Percentiles rank a stretch among this genome's conserved stretches.
phyloP scores from a whole-genome alignment of 2,797 vertebrate genomes.

The Bryconaethiops microstoma region DNA sequence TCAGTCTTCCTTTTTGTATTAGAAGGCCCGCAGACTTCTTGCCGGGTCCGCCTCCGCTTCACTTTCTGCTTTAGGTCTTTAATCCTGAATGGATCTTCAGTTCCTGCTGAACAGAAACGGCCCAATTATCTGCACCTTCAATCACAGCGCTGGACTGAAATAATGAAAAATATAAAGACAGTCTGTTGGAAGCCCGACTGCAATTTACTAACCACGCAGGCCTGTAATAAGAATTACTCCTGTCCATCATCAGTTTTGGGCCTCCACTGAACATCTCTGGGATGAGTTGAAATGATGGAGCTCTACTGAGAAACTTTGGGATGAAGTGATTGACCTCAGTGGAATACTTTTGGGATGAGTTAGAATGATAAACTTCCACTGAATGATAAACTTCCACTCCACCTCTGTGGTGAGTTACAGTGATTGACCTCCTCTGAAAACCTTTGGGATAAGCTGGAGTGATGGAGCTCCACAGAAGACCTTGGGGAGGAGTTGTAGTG shows the following conservation, averaged over 20 bases:
- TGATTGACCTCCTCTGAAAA: too few relatives aligned
- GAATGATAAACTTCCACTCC: too few relatives aligned
- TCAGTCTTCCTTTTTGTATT: neutral
- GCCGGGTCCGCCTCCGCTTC: neutral
- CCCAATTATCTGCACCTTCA: constrained; percentile 8
- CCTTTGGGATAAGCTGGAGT: too few relatives aligned
- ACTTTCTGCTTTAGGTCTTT: neutral
- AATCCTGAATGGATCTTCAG: neutral
- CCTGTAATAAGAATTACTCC: neutral
- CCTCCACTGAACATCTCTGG: neutral
- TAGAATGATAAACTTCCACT: too few relatives aligned
- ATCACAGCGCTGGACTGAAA: neutral
- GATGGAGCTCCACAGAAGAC: too few relatives aligned
- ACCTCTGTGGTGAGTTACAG: too few relatives aligned
- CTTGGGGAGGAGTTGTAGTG: too few relatives aligned
- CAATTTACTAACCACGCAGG: neutral
- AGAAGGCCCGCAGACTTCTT: neutral
- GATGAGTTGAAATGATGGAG: neutral
- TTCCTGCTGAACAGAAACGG: neutral
- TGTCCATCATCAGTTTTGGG: neutral
- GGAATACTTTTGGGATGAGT: too few relatives aligned
- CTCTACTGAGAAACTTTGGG: too few relatives aligned
- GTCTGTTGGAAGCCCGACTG: neutral
- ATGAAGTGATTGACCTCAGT: too few relatives aligned
- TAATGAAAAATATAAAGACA: neutral